Evolutionary conservation across 2,113 vertebrate genomes (phyloP).

Genomic region (Anarrhichthys ocellatus): DNA sequence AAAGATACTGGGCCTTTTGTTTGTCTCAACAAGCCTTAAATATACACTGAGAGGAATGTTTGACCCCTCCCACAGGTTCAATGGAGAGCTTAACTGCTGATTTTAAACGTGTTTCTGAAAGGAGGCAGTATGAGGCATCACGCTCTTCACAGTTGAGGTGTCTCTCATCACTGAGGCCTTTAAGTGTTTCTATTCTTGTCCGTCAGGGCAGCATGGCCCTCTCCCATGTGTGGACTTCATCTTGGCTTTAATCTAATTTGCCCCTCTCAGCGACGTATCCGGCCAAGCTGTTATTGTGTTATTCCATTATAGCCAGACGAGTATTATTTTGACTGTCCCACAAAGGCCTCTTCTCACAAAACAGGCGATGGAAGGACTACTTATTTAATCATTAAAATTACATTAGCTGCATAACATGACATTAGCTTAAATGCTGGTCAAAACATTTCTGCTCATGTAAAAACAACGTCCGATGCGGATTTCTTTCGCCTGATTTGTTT

Average conservation of each 20-base stretch:
- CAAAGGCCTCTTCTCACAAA: slow-evolving; percentile 51
- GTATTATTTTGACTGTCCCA: slow-evolving; percentile 42
- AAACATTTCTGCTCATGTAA: slow-evolving; percentile 1
- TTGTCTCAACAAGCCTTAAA: slow-evolving; percentile 25
- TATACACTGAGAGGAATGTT: slow-evolving; percentile 16
- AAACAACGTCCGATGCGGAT: background rate
- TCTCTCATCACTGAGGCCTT: slow-evolving; percentile 11
- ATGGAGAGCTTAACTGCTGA: background rate
- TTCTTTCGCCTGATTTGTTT: background rate
- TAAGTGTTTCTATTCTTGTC: slow-evolving; percentile 56
- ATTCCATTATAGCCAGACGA: slow-evolving; percentile 63
- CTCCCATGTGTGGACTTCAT: slow-evolving; percentile 36
- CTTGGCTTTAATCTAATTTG: slow-evolving; percentile 65
- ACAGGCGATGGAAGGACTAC: background rate
- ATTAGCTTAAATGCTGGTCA: slow-evolving; percentile 23
- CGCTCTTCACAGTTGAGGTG: slow-evolving; percentile 14
- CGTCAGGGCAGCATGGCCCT: slow-evolving; percentile 48
- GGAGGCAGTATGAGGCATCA: background rate
- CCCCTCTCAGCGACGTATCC: slow-evolving; percentile 43
- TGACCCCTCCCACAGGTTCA: background rate
- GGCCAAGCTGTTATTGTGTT: slow-evolving; percentile 69
- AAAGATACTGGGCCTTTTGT: slow-evolving; percentile 6
- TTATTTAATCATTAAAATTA: slow-evolving; percentile 51
- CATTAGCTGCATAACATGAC: slow-evolving; percentile 42
- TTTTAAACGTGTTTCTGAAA: background rate